These are phyloP conservation scores for Ciconia stormi DNA, from an alignment of 2,113 vertebrate genomes.

Conservation along the genomic window DNA sequence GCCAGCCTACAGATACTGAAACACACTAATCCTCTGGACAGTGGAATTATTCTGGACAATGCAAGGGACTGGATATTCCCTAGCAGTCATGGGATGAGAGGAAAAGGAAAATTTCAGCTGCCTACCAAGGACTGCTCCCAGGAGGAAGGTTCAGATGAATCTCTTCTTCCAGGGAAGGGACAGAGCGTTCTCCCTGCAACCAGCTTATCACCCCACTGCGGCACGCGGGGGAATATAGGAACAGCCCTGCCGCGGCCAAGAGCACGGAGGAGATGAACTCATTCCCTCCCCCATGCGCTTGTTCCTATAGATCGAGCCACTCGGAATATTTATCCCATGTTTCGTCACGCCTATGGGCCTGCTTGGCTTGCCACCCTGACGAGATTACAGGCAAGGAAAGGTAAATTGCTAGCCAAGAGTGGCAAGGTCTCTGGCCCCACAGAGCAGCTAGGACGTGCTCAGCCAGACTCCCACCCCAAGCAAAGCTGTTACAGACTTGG, in stretches of 20 bases:
- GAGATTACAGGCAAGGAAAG: not conserved
- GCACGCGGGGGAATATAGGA: not conserved
- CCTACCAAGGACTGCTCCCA: not conserved
- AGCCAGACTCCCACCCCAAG: not conserved
- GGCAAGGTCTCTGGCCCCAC: not conserved
- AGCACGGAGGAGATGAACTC: not conserved
- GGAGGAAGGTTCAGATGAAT: not conserved
- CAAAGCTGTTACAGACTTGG: not conserved
- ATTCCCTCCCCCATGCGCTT: not conserved
- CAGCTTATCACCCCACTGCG: not conserved
- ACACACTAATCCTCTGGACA: not conserved
- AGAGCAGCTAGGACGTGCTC: not conserved
- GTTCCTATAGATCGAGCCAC: not conserved
- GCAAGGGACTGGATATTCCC: not conserved
- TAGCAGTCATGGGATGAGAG: not conserved
- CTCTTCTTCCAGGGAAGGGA: slow-evolving; percentile 36
- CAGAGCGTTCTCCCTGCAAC: not conserved
- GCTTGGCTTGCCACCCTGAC: not conserved
- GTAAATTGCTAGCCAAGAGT: not conserved
- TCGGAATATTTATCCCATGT: not conserved
- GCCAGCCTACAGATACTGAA: not conserved
- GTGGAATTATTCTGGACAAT: not conserved
- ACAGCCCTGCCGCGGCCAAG: not conserved
- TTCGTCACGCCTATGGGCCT: not conserved
- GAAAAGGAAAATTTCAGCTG: slow-evolving; percentile 5